phyloP scores from a whole-genome alignment of 2,113 vertebrate genomes.

The Hemiscyllium ocellatum region DNA sequence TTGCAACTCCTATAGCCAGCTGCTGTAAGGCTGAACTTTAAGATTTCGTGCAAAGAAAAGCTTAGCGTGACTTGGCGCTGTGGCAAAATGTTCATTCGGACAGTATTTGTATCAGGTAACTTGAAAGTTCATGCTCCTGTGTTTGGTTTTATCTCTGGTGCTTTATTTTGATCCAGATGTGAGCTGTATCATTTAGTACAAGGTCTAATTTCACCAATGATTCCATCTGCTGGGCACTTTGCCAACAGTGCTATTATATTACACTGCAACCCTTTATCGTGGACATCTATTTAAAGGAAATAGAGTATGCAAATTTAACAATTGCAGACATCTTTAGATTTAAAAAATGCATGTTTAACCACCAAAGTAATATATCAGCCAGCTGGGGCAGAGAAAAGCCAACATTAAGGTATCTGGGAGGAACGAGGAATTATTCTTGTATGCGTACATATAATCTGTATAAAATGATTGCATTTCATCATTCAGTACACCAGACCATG shows the following conservation, averaged over 20 bases:
- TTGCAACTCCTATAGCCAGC: neutral
- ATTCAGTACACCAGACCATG: neutral
- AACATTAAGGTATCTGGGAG: neutral
- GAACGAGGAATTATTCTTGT: neutral
- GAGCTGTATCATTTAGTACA: slow-evolving; percentile 52
- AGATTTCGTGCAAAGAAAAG: slow-evolving; percentile 64
- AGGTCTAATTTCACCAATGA: slow-evolving; percentile 40
- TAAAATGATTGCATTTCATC: neutral
- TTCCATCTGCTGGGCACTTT: slow-evolving; percentile 41
- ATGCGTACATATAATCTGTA: neutral
- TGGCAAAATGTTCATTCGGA: slow-evolving; percentile 57
- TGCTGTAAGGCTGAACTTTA: slow-evolving; percentile 38
- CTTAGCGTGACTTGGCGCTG: slow-evolving; percentile 72
- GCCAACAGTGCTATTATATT: slow-evolving; percentile 44
- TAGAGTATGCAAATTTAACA: neutral
- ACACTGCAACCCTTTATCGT: slow-evolving; percentile 41
- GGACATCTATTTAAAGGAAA: slow-evolving; percentile 41
- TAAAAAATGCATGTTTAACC: neutral
- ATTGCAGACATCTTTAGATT: neutral
- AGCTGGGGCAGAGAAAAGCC: neutral
- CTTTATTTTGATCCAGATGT: slow-evolving; percentile 62
- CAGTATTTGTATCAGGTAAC: slow-evolving; percentile 61
- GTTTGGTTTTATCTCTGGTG: slow-evolving; percentile 57
- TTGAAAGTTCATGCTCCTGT: slow-evolving; percentile 57
- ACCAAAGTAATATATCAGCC: neutral